A percentile compares a stretch with the other conserved stretches of the same genome.
Conservation (phyloP, 2,888 invertebrate genomes). For the Rhingia campestris region DNA sequence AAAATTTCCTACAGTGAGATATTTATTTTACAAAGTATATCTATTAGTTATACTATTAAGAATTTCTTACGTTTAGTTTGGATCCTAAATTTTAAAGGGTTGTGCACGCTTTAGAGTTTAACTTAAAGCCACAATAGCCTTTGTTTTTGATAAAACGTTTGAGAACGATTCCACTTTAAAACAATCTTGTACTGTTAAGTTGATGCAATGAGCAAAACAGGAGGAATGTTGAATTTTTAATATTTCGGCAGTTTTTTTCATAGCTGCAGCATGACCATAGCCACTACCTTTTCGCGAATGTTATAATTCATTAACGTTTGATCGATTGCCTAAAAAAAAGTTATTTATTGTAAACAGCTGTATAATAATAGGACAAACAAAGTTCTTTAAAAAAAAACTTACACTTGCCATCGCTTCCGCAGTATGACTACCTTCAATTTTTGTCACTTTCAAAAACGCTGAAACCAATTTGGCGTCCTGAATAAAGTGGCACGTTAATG, state of each 20-base stretch:
- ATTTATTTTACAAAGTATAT: no score
- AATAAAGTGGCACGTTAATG: no score
- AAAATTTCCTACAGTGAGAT: no score
- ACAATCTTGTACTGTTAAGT: constrained; percentile 11
- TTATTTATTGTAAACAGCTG: constrained; percentile 8
- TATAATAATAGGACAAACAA: constrained; percentile 6
- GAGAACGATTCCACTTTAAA: background rate
- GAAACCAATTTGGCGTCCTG: no score
- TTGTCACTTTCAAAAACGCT: no score
- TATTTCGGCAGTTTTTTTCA: constrained; percentile 12
- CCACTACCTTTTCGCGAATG: constrained; percentile 25
- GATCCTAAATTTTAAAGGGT: no score
- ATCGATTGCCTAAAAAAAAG: constrained; percentile 12
- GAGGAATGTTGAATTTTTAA: no score
- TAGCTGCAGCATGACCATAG: constrained; percentile 22
- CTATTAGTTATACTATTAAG: no score
- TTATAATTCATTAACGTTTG: constrained; percentile 8
- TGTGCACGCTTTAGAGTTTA: no score
- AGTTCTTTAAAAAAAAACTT: constrained; percentile 4
- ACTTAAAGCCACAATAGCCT: constrained; percentile 15
- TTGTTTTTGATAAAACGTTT: constrained; percentile 8
- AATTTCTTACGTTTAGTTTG: no score
- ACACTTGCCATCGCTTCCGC: constrained; percentile 18
- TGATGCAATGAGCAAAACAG: no score
- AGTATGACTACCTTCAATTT: no score